Evolutionary conservation across 2,888 invertebrate genomes (phyloP).

Genomic region (Campopleginae sp.): DNA sequence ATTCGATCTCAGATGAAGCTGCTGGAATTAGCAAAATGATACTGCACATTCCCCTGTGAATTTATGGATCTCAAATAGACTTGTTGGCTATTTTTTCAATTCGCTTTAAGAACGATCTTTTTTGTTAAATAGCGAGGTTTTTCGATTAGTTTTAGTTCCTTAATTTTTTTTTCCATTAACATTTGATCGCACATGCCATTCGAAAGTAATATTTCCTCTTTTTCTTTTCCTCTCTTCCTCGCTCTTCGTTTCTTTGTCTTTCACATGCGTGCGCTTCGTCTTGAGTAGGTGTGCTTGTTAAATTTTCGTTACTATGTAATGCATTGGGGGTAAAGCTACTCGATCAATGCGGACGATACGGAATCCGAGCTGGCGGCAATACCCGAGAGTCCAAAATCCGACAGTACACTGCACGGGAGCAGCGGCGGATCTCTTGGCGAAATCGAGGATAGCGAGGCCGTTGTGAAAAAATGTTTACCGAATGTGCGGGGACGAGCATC

Average conservation of each 20-base stretch:
- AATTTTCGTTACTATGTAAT: slow-evolving; percentile 76
- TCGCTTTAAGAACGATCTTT: slow-evolving; percentile 44
- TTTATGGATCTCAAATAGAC: slow-evolving; percentile 45
- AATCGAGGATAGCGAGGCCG: slow-evolving; percentile 77
- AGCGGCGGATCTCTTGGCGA: slow-evolving; percentile 81
- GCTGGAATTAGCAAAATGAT: background rate
- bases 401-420: slow-evolving; percentile 93
- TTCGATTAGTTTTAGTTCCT: background rate
- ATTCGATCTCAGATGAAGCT: slow-evolving; percentile 8
- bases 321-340: slow-evolving; percentile 78
- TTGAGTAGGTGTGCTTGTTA: slow-evolving; percentile 75
- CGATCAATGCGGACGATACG: slow-evolving; percentile 92
- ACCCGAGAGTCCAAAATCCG: slow-evolving; percentile 95
- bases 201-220: background rate
- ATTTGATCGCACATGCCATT: slow-evolving; percentile 21
- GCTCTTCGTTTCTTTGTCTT: slow-evolving; percentile 5
- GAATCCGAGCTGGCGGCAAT: slow-evolving; percentile 96
- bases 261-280: slow-evolving; percentile 73
- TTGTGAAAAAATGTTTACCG: slow-evolving; percentile 70
- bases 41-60: slow-evolving; percentile 29
- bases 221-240: slow-evolving; percentile 24
- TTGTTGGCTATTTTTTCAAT: slow-evolving; percentile 58
- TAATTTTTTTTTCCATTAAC: slow-evolving; percentile 12
- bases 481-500: slow-evolving; percentile 63
- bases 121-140: slow-evolving; percentile 18